phyloP scores from a whole-genome alignment of 2,797 vertebrate species.

The Spinus pinus region DNA sequence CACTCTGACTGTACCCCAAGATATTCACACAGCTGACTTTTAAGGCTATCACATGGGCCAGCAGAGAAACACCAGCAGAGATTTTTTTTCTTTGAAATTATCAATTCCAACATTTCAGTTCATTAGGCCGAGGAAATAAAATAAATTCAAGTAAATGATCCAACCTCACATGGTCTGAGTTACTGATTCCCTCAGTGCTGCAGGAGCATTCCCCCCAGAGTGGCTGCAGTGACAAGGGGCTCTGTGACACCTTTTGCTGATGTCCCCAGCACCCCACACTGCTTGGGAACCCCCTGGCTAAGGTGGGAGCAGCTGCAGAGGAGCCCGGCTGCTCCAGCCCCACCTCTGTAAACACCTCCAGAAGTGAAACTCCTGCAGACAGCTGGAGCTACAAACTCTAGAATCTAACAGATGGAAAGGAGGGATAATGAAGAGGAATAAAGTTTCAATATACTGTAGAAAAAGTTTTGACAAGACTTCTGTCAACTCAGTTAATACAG shows the following conservation, averaged over 20 bases:
- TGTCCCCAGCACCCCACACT: not conserved
- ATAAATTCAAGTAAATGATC: not conserved
- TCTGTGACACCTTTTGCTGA: not conserved
- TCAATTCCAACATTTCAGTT: not conserved
- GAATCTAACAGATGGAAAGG: not conserved
- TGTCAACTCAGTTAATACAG: not conserved
- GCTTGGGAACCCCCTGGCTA: accelerated
- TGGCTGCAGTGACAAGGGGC: not conserved
- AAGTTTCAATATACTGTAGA: not conserved
- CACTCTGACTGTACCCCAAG: not conserved
- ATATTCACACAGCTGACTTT: not conserved
- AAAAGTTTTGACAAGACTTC: not conserved
- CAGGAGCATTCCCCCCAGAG: not conserved
- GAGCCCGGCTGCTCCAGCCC: not conserved
- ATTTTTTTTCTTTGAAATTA: not conserved
- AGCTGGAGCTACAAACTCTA: not conserved
- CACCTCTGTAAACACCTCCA: not conserved
- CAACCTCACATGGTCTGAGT: not conserved
- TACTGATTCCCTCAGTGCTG: not conserved
- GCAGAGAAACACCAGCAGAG: not conserved
- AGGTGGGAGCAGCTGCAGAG: not conserved
- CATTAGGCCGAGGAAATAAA: not conserved
- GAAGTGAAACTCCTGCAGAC: not conserved
- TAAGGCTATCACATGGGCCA: not conserved
- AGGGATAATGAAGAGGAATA: not conserved